Conservation (phyloP, 2,797 vertebrate genomes). For the Megaceryle alcyon region DNA sequence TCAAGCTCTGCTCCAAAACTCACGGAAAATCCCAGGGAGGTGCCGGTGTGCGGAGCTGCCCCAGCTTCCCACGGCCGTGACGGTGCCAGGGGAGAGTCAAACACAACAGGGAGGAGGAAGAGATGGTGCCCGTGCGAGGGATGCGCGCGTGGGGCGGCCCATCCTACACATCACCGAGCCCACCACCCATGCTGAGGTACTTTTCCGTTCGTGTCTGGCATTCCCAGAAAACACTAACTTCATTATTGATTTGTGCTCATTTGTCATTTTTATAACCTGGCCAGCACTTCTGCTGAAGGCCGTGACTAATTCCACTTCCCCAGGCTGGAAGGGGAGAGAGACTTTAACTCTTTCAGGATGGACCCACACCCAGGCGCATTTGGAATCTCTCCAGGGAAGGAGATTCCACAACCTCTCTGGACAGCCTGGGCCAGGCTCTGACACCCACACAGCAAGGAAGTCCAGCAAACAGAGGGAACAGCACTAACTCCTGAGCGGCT, state of each 20-base stretch:
- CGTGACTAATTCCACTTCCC: slow-evolving; percentile 67
- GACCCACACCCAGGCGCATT: not conserved
- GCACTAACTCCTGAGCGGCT: not conserved
- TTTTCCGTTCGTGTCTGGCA: not conserved
- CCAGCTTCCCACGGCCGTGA: not conserved
- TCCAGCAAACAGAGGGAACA: not conserved
- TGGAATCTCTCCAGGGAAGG: not conserved
- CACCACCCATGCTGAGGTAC: not conserved
- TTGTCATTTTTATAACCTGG: slow-evolving; percentile 68
- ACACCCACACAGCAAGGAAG: not conserved
- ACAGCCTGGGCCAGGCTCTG: not conserved
- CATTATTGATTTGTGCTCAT: slow-evolving; percentile 37
- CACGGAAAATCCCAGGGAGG: not conserved
- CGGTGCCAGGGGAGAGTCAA: not conserved
- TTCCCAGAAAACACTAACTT: slow-evolving; percentile 64
- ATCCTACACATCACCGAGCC: not conserved
- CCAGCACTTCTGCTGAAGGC: slow-evolving; percentile 53
- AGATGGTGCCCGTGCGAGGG: not conserved
- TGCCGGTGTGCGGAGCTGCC: not conserved
- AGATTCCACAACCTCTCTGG: not conserved
- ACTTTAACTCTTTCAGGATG: slow-evolving; percentile 30
- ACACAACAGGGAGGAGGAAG: accelerated
- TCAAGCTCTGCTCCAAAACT: not conserved
- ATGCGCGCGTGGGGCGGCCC: not conserved
- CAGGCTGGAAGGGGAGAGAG: not conserved